Evolutionary conservation across 2,797 vertebrate species (phyloP).

Genomic region (Typhlichthys eigenmanni): DNA sequence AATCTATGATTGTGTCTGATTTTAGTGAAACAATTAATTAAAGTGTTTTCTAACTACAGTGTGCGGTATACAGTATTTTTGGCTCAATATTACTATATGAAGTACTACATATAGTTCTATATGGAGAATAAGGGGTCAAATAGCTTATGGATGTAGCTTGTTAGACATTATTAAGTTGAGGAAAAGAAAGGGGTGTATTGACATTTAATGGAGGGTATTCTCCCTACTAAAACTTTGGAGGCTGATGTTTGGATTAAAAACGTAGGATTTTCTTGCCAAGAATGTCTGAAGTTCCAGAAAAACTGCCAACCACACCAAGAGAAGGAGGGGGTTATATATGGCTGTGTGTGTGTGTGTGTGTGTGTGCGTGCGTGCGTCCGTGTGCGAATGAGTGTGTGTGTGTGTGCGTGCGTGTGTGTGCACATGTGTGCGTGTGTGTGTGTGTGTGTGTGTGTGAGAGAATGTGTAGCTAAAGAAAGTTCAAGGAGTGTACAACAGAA

Average conservation of each 20-base stretch:
- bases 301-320: slow-evolving; percentile 65
- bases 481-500: slow-evolving; percentile 68
- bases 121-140: no score
- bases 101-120: no score
- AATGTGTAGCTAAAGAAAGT: slow-evolving; percentile 61
- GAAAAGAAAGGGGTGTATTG: slow-evolving; percentile 30
- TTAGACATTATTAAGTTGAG: slow-evolving; percentile 22
- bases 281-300: slow-evolving; percentile 72
- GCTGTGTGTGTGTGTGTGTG: slow-evolving; percentile 3
- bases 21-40: no score
- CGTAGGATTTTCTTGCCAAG: slow-evolving; percentile 67
- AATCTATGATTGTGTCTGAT: no score
- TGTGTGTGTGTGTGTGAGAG: slow-evolving; percentile 15
- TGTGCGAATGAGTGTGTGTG: slow-evolving; percentile 12
- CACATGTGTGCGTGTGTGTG: slow-evolving; percentile 1
- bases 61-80: no score
- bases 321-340: slow-evolving; percentile 32
- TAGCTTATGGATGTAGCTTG: slow-evolving; percentile 11
- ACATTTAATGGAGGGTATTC: slow-evolving; percentile 60
- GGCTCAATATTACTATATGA: no score
- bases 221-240: slow-evolving; percentile 53
- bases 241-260: slow-evolving; percentile 71
- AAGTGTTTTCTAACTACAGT: no score
- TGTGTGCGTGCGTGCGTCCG: slow-evolving; percentile 8
- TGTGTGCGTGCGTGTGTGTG: slow-evolving; percentile 3